Evolutionary conservation across 2,888 invertebrate genomes (phyloP), one percentile per base, ranked within the genome.

Genomic region (Zhuqinia jingwanae): DNA sequence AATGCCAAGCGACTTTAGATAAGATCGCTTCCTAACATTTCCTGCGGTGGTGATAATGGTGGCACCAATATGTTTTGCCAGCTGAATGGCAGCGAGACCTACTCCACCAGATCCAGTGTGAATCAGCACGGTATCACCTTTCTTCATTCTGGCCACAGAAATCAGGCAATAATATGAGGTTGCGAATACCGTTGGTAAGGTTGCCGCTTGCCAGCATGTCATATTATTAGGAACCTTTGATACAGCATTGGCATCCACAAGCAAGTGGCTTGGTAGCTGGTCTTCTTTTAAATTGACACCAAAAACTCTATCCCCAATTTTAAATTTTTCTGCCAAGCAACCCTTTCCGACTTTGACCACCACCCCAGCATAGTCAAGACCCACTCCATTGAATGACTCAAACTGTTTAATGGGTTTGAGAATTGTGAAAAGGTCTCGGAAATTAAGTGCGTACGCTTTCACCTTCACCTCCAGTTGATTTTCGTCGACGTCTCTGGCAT

Each of bases 81-180:
- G 11, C 45, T 88, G 88, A 53, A 89, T 87, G 3, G 85, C 87
- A 27, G 50, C 17, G 1, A 89, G 50, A 1, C 89, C 89, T 0
- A 89, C 89, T n/a, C 89, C 89, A 0, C 89, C 89, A 2, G 85
- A 80, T 17, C 53, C 87, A 22, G 85, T 75, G 25, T 87, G 87
- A 13, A 87, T 87, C 56, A 87, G 42, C 3, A 87, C 81, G 15
- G 73, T 77, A 13, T 87, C 87, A 8, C 73, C 77, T 11, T 53
- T 65, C 36, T 65, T 22, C 42, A 87, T 20, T 11, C 80, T 63
- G 3, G 85, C 87, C 2, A 87, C 63, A 1, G 15, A 50, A 10
- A 87, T 45, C 17, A 87, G 75, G 22, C 79, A 73, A 20, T 75
- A 47, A 45, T 80, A 85, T 5, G 80, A 58, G 0, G 87, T 87